These are phyloP conservation scores for Pogonocichla stellata DNA, from an alignment of 2,113 vertebrate genomes.

Conservation along the genomic window DNA sequence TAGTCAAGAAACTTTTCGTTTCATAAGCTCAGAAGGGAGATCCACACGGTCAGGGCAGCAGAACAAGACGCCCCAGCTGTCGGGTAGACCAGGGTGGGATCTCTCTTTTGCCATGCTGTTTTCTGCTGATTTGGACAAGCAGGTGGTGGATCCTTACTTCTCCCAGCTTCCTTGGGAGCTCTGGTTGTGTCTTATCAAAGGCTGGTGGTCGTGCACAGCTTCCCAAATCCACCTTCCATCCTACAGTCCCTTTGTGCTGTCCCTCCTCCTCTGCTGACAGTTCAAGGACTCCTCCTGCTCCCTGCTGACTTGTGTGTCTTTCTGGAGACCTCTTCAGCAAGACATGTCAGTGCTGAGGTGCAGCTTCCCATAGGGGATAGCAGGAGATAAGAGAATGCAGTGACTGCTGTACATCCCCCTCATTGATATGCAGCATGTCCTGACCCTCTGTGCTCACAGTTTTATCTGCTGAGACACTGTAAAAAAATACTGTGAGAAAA, in stretches of 20 bases:
- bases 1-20: neutral
- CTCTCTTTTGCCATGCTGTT: neutral
- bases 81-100: neutral
- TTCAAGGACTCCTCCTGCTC: neutral
- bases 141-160: neutral
- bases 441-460: neutral
- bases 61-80: neutral
- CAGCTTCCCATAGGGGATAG: neutral
- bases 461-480: neutral
- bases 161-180: neutral
- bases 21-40: neutral
- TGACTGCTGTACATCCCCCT: neutral
- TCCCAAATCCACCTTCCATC: neutral
- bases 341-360: accelerated
- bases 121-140: neutral
- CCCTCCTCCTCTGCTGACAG: neutral
- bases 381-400: neutral
- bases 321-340: neutral
- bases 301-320: neutral
- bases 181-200: neutral
- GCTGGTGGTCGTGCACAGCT: neutral
- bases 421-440: neutral
- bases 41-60: neutral
- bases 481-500: neutral
- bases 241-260: neutral